phyloP scores from a whole-genome alignment of 2,888 invertebrate genomes.

The Lysandra bellargus region DNA sequence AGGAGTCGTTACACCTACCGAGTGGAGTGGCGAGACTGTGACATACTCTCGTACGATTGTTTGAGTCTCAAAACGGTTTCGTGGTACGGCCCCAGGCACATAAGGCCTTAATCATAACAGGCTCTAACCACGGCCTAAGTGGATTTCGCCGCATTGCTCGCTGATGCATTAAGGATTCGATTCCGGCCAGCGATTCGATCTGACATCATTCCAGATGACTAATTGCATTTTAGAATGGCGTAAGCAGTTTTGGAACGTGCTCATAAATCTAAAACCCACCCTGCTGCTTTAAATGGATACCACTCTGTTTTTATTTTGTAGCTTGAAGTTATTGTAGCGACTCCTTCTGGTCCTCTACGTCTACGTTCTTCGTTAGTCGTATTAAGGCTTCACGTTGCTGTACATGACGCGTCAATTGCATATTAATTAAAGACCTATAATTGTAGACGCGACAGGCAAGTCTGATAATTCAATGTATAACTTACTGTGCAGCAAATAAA shows the following conservation, averaged over 20 bases:
- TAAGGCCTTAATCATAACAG: background rate
- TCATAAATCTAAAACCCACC: background rate
- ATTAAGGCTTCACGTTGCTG: too few species aligned
- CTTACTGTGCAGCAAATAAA: too few species aligned
- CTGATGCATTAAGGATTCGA: conserved; percentile 14
- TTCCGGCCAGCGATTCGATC: background rate
- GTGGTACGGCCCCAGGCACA: background rate
- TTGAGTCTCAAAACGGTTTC: too few species aligned
- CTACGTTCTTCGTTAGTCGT: too few species aligned
- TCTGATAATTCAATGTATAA: too few species aligned
- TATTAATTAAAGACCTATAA: too few species aligned
- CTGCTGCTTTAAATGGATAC: background rate
- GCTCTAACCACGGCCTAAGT: conserved; percentile 3
- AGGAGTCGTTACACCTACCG: too few species aligned
- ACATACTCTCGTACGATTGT: too few species aligned
- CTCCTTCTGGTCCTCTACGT: too few species aligned
- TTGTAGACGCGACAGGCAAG: too few species aligned
- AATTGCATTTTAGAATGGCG: conserved; percentile 6
- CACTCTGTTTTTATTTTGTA: background rate
- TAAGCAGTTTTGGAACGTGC: background rate
- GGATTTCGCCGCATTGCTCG: background rate
- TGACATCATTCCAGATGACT: conserved; percentile 4
- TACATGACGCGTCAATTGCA: too few species aligned
- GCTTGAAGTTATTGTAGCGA: background rate
- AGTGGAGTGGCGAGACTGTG: too few species aligned